Evolutionary conservation across 1,140 invertebrate genomes (phyloP), one percentile per base, ranked within the genome.

Genomic region (Drosophila kepulauana): DNA sequence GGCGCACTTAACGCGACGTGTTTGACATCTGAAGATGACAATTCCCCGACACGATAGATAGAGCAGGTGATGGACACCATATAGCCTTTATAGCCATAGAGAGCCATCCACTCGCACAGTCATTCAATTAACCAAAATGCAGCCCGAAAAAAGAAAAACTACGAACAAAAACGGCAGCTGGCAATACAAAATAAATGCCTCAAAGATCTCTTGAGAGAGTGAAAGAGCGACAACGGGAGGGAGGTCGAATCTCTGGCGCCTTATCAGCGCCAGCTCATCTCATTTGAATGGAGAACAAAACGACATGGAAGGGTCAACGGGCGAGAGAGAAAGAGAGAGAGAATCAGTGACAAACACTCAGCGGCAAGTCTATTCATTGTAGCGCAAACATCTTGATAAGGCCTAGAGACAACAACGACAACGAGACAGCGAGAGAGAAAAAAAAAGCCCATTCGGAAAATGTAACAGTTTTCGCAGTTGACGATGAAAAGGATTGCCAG

Each of bases 11-110:
- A 69, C 74, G 56, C 67, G 84, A 88, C 84, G 84, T 88, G 75
- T 84, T 89, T 79, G 81, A 89, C 85, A 88, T 69, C 80, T 88
- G 85, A 89, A 88, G 84, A 88, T 88, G 84, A 88, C 84, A 88
- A 78, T 75, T 30, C 30, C 51, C 35, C 70, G 76, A 79, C 69
- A 78, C 49, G 16, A 20, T 7, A 41, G 49, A 54, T 15, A 30
- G 64, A 28, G 25, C 63, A 76, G 76, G 63, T 79, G 71, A 77
- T 30, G 43, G 45, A 65, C 13, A 13, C 48, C 13, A 35, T 38
- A n/a, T 6, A 35, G 11, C 10, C 57, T 28, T 28, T 5, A 28
- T 38, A 56, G 64, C 10, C 43, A 41, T 16, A 16, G 13, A 43
- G 20, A 30, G 11, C 10, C 10, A 35, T 33, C 20, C 46, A 49